Evolutionary conservation across 2,113 vertebrate species (phyloP).

Genomic region (Maccullochella peelii): DNA sequence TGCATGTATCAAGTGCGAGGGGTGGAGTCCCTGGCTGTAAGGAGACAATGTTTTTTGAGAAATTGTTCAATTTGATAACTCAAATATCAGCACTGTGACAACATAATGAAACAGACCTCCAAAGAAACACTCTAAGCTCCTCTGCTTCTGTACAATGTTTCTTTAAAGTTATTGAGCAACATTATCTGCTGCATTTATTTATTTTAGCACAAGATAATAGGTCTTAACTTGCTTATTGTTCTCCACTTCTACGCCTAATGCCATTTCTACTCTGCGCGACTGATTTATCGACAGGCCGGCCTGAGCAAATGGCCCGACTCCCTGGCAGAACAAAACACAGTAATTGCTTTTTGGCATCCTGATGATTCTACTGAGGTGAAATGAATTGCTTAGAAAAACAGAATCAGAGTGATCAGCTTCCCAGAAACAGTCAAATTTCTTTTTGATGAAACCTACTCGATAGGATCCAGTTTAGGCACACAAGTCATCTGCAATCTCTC

Average conservation of each 20-base stretch:
- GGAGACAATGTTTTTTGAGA: neutral
- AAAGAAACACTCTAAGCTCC: neutral
- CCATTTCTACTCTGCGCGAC: constrained; percentile 9
- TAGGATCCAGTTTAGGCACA: neutral
- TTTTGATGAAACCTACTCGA: constrained; percentile 14
- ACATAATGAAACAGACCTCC: constrained; percentile 9
- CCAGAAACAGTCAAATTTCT: constrained; percentile 2
- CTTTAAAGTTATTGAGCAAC: constrained; percentile 16
- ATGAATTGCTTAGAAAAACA: constrained; percentile 22
- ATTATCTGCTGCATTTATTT: constrained; percentile 23
- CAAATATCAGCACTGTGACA: neutral
- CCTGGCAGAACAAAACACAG: constrained; percentile 44
- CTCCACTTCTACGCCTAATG: neutral
- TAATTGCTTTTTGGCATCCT: constrained; percentile 60
- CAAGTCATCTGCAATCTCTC: neutral
- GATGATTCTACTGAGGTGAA: constrained; percentile 17
- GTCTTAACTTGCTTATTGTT: neutral
- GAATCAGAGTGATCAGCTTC: constrained; percentile 8
- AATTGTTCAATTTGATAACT: neutral
- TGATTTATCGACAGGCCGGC: constrained; percentile 42
- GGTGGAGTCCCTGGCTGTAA: constrained; percentile 33
- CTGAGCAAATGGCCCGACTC: constrained; percentile 17
- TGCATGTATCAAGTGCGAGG: neutral
- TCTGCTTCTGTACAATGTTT: constrained; percentile 15
- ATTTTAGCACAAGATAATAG: constrained; percentile 43